Evolutionary conservation across 2,888 invertebrate genomes (phyloP), one percentile per base, ranked within the genome.

Genomic region (Drosophila setosimentum): DNA sequence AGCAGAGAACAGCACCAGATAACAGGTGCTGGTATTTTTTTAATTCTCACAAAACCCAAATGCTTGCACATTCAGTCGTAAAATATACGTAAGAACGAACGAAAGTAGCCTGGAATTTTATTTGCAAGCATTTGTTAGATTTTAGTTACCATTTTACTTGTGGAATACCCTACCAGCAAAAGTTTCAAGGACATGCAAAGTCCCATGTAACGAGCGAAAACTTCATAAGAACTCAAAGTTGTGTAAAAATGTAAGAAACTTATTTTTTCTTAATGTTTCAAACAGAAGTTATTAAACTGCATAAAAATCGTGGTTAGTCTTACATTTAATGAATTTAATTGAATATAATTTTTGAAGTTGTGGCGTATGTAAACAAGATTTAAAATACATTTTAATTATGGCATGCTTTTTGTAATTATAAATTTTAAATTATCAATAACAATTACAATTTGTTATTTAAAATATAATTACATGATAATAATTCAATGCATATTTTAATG

Each of bases 41-140:
- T 63, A 78, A 79, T 78, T 55, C 57, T 69, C 61, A n/a, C 81
- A 80, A 78, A 78, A 73, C 62, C 55, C 54, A 82, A 78, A 82
- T 79, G 59, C 70, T 73, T 82, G 61, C 69, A 63, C 68, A 78
- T 53, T 73, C 54, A 64, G 50, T 73, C 68, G 66, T 67, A 49
- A 72, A 57, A 67, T 48, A 45, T 32, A 37, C 21, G 37, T 8
- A 8, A 16, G 16, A 8, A 45, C 16, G 45, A 45, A 21, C 42
- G 37, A 35, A 53, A 49, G 59, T 49, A 71, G 70, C 61, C 58
- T 48, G 48, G 48, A 67, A 81, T 63, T 78, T 76, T 78, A 78
- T 61, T 65, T 45, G 53, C 49, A 30, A 51, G 29, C 63, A 64
- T 75, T 78, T 51, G 62, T 75, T 75, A 76, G 60, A 79, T 60